phyloP scores from a whole-genome alignment of 2,797 vertebrate genomes.

The Myripristis jacobus region DNA sequence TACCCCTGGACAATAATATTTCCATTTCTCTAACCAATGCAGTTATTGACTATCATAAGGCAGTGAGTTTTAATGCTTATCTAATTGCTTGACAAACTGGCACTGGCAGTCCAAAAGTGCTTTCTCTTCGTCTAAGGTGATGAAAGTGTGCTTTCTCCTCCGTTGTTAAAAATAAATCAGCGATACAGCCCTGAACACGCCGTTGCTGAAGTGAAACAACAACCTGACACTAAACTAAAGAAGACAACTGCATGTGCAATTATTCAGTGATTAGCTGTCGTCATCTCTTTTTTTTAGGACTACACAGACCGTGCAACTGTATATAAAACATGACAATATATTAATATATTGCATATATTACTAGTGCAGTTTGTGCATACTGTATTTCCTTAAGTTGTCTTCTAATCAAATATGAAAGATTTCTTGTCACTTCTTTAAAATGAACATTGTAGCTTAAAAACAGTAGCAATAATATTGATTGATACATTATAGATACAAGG shows the following conservation, averaged over 20 bases:
- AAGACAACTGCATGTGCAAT: not conserved
- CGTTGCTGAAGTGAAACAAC: not conserved
- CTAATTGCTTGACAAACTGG: conserved; percentile 1
- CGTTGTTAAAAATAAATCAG: not conserved
- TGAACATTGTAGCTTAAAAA: conserved; percentile 34
- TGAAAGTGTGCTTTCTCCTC: not conserved
- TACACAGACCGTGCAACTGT: conserved; percentile 8
- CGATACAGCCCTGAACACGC: not conserved
- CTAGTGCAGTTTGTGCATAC: conserved; percentile 19
- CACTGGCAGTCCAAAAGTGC: conserved; percentile 11
- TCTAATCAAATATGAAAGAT: conserved; percentile 13
- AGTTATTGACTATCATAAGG: not conserved
- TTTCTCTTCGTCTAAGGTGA: not conserved
- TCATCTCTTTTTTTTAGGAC: not conserved
- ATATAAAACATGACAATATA: not conserved
- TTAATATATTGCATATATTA: too few relatives aligned
- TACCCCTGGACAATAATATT: too few relatives aligned
- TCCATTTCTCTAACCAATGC: not conserved
- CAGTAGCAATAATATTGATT: conserved; percentile 19
- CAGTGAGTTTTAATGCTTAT: not conserved
- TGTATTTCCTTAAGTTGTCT: not conserved
- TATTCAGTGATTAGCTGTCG: not conserved
- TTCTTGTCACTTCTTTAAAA: conserved; percentile 21
- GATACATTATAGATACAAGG: conserved; percentile 29
- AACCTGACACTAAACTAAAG: not conserved